Conservation (phyloP, 2,113 vertebrate genomes). For the Macheiramphus alcinus region DNA sequence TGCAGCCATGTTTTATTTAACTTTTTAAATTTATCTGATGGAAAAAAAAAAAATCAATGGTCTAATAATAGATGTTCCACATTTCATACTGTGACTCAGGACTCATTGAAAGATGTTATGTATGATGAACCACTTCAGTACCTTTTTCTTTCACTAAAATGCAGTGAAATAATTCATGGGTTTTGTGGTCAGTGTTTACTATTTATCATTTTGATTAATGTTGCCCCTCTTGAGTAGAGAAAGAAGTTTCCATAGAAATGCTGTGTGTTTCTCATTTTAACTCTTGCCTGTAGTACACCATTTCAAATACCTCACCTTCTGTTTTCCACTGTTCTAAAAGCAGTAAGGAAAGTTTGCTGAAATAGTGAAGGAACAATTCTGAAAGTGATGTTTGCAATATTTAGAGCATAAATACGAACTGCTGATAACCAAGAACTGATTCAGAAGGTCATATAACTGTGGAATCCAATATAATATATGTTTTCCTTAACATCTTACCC, state of each 20-base stretch:
- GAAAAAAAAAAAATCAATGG: neutral
- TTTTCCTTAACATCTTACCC: neutral
- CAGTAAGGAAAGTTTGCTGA: neutral
- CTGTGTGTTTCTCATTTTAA: neutral
- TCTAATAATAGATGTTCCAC: conserved; percentile 21
- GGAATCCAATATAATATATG: neutral
- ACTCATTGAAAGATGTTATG: neutral
- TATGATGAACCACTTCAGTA: neutral
- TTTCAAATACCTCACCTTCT: neutral
- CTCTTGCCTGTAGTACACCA: neutral
- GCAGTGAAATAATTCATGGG: neutral
- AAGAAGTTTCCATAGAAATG: neutral
- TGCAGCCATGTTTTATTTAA: neutral
- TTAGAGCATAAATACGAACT: neutral
- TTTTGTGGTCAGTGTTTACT: neutral
- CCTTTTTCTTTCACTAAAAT: neutral
- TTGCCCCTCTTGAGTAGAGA: neutral
- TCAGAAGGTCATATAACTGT: neutral
- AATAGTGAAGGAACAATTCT: neutral
- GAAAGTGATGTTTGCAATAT: neutral
- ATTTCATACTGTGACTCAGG: neutral
- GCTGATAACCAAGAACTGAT: neutral
- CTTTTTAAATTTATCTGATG: neutral
- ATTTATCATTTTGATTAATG: neutral
- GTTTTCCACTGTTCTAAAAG: neutral